A percentile compares a stretch with the other conserved stretches of the same genome.
phyloP scores from a whole-genome alignment of 2,888 invertebrate species.

The Onthophagus sagittarius region DNA sequence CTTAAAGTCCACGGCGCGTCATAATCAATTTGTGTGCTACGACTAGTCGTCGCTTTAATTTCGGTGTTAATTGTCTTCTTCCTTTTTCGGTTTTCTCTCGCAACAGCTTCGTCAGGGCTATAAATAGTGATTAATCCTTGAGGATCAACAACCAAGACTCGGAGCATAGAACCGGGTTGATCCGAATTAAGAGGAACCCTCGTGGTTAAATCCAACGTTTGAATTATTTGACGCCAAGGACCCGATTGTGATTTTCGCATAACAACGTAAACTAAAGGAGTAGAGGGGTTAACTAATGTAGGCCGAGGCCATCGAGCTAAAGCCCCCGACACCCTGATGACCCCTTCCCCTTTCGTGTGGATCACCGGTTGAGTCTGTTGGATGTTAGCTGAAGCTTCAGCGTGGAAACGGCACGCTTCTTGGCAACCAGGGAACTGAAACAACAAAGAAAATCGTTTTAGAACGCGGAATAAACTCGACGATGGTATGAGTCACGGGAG shows the following conservation, averaged over 20 bases:
- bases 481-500: neutral
- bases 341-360: slow-evolving; percentile 66
- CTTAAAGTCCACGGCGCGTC: slow-evolving; percentile 60
- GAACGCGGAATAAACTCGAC: neutral
- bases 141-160: slow-evolving; percentile 67
- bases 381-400: slow-evolving; percentile 56
- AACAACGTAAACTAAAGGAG: slow-evolving; percentile 65
- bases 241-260: slow-evolving; percentile 63
- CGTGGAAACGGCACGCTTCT: slow-evolving; percentile 67
- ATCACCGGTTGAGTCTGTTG: slow-evolving; percentile 67
- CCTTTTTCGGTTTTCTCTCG: slow-evolving; percentile 45
- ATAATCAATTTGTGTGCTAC: slow-evolving; percentile 49
- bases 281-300: slow-evolving; percentile 53
- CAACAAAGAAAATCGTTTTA: slow-evolving; percentile 26
- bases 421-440: slow-evolving; percentile 69
- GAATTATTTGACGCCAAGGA: slow-evolving; percentile 64
- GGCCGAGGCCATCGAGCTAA: slow-evolving; percentile 64
- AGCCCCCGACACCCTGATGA: slow-evolving; percentile 60
- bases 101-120: slow-evolving; percentile 61
- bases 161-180: slow-evolving; percentile 56
- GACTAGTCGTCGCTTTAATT: slow-evolving; percentile 53
- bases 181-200: slow-evolving; percentile 62
- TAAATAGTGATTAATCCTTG: slow-evolving; percentile 67
- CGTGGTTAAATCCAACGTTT: slow-evolving; percentile 62
- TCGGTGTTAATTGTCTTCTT: slow-evolving; percentile 52